Evolutionary conservation across 2,797 vertebrate species (phyloP).

Genomic region (Pipistrellus nathusii): DNA sequence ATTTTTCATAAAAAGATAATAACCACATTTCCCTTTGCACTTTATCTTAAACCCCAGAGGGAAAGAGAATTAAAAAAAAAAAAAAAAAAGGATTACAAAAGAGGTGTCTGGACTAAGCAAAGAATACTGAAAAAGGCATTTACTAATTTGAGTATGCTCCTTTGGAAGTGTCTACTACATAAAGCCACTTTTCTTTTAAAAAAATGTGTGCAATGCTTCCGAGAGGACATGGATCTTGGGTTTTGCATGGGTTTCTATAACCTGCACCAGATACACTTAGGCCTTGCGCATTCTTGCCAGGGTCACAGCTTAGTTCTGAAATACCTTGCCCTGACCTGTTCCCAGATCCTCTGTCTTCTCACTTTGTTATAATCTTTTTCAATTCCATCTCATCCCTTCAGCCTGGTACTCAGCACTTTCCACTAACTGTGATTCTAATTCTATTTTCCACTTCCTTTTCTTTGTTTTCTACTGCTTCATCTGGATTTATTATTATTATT

Average conservation of each 20-base stretch:
- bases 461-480: background rate
- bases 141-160: background rate
- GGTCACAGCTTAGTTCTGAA: background rate
- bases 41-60: conserved; percentile 50
- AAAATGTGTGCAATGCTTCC: background rate
- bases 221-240: background rate
- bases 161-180: background rate
- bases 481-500: background rate
- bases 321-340: background rate
- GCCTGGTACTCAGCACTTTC: background rate
- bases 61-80: background rate
- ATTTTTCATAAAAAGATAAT: conserved; percentile 48
- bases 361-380: background rate
- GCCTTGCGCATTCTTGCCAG: background rate
- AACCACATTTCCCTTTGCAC: conserved; percentile 24
- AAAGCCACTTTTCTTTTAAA: background rate
- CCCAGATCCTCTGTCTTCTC: background rate
- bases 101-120: background rate
- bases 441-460: background rate
- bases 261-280: background rate
- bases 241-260: background rate
- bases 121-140: background rate
- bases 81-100: conserved; percentile 15
- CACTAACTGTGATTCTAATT: background rate
- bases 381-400: background rate